Percentiles rank a stretch among this genome's conserved stretches.
These are phyloP conservation scores for Drosophila tropicalis DNA, from an alignment of 1,140 invertebrate species.

Conservation along the genomic window DNA sequence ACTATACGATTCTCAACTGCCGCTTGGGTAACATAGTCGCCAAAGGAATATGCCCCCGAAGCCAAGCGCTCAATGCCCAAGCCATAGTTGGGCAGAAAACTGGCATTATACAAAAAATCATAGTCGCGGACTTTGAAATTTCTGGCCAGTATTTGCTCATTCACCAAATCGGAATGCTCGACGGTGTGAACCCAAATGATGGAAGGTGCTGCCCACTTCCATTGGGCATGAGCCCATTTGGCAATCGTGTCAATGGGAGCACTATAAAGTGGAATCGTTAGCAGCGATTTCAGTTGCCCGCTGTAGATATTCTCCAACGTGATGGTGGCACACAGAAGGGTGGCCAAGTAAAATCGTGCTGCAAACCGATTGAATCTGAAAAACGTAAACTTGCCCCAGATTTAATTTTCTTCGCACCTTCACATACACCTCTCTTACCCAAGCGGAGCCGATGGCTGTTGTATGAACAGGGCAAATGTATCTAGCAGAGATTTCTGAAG, in stretches of 20 bases:
- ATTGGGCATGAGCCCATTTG: slow-evolving; percentile 61
- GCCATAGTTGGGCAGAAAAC: slow-evolving; percentile 63
- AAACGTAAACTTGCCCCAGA: neutral
- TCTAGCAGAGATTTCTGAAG: slow-evolving; percentile 64
- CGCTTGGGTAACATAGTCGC: slow-evolving; percentile 60
- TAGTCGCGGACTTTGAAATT: slow-evolving; percentile 72
- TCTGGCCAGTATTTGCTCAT: slow-evolving; percentile 58
- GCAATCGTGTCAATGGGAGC: slow-evolving; percentile 66
- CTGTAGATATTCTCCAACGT: slow-evolving; percentile 81
- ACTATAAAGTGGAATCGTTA: slow-evolving; percentile 67
- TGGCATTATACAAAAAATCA: slow-evolving; percentile 67
- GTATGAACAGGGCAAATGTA: slow-evolving; percentile 77
- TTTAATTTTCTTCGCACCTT: neutral
- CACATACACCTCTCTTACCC: slow-evolving; percentile 22
- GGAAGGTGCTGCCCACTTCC: slow-evolving; percentile 78
- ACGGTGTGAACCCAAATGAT: slow-evolving; percentile 72
- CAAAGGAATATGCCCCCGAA: slow-evolving; percentile 65
- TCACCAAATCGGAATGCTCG: slow-evolving; percentile 57
- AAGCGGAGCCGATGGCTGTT: slow-evolving; percentile 67
- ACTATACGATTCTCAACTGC: slow-evolving; percentile 73
- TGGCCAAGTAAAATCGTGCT: slow-evolving; percentile 66
- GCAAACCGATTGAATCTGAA: slow-evolving; percentile 59
- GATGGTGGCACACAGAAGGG: slow-evolving; percentile 72
- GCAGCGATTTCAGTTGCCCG: slow-evolving; percentile 73
- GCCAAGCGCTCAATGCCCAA: slow-evolving; percentile 68